phyloP scores from a whole-genome alignment of 1,140 invertebrate genomes.

The Eupeodes corollae region DNA sequence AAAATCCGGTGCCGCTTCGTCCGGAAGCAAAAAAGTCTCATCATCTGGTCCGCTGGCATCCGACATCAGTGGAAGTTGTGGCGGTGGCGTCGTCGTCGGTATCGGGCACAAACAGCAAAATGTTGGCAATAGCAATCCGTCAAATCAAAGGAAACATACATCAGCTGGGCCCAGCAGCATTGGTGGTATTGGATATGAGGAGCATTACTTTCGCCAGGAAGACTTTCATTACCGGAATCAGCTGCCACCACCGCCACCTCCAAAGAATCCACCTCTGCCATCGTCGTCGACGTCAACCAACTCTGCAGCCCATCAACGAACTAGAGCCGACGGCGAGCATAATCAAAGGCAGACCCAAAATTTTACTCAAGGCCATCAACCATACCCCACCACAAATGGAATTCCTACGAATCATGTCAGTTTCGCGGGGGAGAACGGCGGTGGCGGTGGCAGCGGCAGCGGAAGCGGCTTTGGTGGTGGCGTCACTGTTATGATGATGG shows the following conservation, averaged over 20 bases:
- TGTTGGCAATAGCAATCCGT: background rate
- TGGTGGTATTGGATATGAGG: background rate
- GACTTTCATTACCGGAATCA: background rate
- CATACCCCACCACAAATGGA: background rate
- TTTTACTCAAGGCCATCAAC: slow-evolving; percentile 3
- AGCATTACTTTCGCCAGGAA: background rate
- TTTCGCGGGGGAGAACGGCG: background rate
- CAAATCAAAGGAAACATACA: background rate
- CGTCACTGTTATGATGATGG: too few relatives aligned
- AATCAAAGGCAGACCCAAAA: background rate
- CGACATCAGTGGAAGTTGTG: background rate
- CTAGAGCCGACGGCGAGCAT: background rate
- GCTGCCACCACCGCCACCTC: background rate
- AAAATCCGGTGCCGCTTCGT: background rate
- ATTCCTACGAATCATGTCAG: background rate
- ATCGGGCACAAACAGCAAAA: background rate
- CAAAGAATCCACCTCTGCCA: background rate
- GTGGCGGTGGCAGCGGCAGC: background rate
- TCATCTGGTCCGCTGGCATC: background rate
- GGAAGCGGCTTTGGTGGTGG: background rate
- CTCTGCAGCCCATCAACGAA: background rate
- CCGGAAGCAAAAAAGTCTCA: slow-evolving; percentile 1
- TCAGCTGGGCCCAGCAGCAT: background rate
- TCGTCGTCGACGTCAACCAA: background rate
- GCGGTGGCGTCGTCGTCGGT: background rate